phyloP scores from a whole-genome alignment of 2,113 vertebrate genomes.

The Cyprinodon brontotheroides region DNA sequence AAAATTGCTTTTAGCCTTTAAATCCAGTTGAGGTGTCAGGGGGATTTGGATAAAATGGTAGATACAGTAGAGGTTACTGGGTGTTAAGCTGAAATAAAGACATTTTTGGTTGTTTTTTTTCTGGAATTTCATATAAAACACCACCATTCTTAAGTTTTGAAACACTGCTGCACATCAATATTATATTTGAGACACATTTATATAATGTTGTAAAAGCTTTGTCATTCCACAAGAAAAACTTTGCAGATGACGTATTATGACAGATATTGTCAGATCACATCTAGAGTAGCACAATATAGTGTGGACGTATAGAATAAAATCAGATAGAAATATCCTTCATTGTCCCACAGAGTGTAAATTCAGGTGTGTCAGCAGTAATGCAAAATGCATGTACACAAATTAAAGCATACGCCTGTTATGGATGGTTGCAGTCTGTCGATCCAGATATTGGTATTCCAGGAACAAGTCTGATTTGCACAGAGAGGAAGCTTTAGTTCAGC shows the following conservation, averaged over 20 bases:
- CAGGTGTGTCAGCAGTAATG: too few species aligned
- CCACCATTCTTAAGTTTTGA: not conserved
- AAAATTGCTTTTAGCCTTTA: slow-evolving; percentile 57
- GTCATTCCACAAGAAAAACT: slow-evolving; percentile 28
- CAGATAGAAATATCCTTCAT: too few species aligned
- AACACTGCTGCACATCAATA: not conserved
- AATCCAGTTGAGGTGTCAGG: slow-evolving; percentile 45
- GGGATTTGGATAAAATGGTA: slow-evolving; percentile 39
- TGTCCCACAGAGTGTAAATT: too few species aligned
- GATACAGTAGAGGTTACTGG: slow-evolving; percentile 10
- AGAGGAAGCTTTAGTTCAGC: not conserved
- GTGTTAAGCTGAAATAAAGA: slow-evolving; percentile 27
- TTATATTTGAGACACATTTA: slow-evolving; percentile 27
- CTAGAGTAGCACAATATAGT: too few species aligned
- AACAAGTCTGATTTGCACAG: too few species aligned
- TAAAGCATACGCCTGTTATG: not conserved
- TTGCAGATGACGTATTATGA: slow-evolving; percentile 41
- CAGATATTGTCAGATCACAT: not conserved
- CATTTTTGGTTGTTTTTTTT: slow-evolving; percentile 1
- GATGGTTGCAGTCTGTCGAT: too few species aligned
- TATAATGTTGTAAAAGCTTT: slow-evolving; percentile 35
- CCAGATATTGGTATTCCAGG: too few species aligned
- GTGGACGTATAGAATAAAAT: too few species aligned
- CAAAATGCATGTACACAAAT: too few species aligned
- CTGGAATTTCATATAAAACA: slow-evolving; percentile 3